Base-by-base conservation (phyloP, 1,140 invertebrate genomes). In the Ceratina japonica region DNA sequence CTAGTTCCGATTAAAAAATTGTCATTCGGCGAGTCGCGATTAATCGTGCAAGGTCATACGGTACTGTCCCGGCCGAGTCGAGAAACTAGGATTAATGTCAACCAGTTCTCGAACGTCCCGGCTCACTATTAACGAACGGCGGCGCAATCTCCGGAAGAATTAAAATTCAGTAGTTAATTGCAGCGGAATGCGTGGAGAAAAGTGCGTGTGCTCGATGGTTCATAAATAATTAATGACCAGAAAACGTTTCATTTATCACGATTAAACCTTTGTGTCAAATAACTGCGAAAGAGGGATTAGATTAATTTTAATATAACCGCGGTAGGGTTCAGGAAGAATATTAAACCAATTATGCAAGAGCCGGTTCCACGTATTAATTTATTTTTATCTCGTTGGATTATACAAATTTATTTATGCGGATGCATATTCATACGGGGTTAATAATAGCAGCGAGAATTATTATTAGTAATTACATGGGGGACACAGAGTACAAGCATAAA, bases 61-160 rank as follows among this genome's bases (percentile, higher is more conserved):
- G 63, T 59, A 66, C 22, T 58, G 68, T 77, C n/a, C 8, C 24
- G 31, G 51, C 72, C 54, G 66, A 81, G 58, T 71, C 54, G 31
- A 70, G 78, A 77, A 84, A 84, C 80, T 74, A 56, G 69, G 61
- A 75, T 69, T 69, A 75, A 66, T 62, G 78, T 74, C 69, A 59
- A 49, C n/a, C 44, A 70, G n/a, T 24, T 52, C 16, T 12, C 18
- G 58, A 52, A 62, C 58, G 52, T 18, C 52, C 18, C 2, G 44
- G 3, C 65, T 49, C 18, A 15, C 54, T 68, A 20, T 52, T 12
- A 16, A 15, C 58, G 4, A 15, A 44, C 7, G 31, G 10, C 18
- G 4, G 15, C n/a, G 24, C 22, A n/a, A 62, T 24, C 49, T 49
- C 58, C 66, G 49, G 49, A 70, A 70, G 66, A 77, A 62, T 76